Base-by-base conservation (phyloP, 2,888 invertebrate genomes). In the Cotesia congregata region DNA sequence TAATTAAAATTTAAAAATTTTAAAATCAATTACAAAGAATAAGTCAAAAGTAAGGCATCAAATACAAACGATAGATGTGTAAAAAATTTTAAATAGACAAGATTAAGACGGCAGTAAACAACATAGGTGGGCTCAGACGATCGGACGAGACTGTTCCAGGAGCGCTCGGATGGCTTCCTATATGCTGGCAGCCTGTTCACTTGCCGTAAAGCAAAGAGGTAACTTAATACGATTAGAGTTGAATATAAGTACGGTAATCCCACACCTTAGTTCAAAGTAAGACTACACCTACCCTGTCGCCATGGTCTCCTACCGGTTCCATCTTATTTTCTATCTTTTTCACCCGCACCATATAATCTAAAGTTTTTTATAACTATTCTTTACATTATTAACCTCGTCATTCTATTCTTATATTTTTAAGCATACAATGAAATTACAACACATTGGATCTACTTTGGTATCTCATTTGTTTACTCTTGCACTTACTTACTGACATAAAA, bases 121-220 rank as follows among this genome's bases (percentile, higher is more conserved):
- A 83, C 83, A 82, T 83, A 85, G 87, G 86, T 86, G 86, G 86
- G 85, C 86, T 86, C 87, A 83, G 83, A 82, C 84, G 83, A 82
- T 80, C 83, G 73, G 78, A 79, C 81, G 82, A 82, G 83, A 83
- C 88, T 89, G 89, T 87, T 87, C 85, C 86, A 84, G 83, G 84
- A 85, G 85, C 85, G 83, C 83, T 88, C 88, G 83, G 88, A 87
- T 88, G 89, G 89, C 89, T 89, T 89, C 89, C 89, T 89, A 89
- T 89, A 89, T 89, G 89, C 88, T 84, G 89, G 88, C 89, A 85
- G 86, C 86, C 88, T 89, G 89, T 88, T 88, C 89, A 88, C 88
- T 88, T 88, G 89, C 86, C 89, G 89, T 88, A 87, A 88, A 88
- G 88, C 87, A 88, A 87, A 88, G 86, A 86, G 88, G 89, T 89